Evolutionary conservation across 2,113 vertebrate genomes (phyloP).

Genomic region (Semnornis frantzii): DNA sequence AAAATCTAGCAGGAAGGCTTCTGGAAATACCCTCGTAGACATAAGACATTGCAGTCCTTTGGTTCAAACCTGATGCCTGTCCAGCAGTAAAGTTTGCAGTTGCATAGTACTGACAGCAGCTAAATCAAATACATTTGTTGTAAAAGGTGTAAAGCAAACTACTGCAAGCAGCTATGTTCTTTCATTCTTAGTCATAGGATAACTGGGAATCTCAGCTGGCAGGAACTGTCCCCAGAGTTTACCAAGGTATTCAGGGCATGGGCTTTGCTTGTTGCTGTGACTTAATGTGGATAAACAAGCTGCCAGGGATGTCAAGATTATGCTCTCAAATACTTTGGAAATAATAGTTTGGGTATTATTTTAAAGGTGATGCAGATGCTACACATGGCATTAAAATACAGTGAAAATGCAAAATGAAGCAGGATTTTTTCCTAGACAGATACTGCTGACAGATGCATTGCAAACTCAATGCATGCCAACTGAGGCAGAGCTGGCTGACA

Average conservation of each 20-base stretch:
- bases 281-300: too few relatives aligned
- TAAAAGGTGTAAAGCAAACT: not conserved
- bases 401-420: too few relatives aligned
- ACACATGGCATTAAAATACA: too few relatives aligned
- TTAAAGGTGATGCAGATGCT: too few relatives aligned
- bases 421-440: too few relatives aligned
- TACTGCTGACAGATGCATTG: too few relatives aligned
- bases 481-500: too few relatives aligned
- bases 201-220: not conserved
- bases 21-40: not conserved
- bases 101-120: not conserved
- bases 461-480: too few relatives aligned
- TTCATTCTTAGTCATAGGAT: not conserved
- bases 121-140: not conserved
- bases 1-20: not conserved
- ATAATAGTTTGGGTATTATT: too few relatives aligned
- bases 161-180: rapidly evolving
- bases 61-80: not conserved
- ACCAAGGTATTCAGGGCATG: not conserved
- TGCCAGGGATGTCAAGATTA: too few relatives aligned
- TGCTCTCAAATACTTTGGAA: too few relatives aligned
- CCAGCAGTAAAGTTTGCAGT: not conserved
- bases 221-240: not conserved
- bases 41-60: not conserved
- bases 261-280: too few relatives aligned